Base-by-base conservation (phyloP, 2,797 vertebrate genomes). In the Amblyopsis hoosieri region DNA sequence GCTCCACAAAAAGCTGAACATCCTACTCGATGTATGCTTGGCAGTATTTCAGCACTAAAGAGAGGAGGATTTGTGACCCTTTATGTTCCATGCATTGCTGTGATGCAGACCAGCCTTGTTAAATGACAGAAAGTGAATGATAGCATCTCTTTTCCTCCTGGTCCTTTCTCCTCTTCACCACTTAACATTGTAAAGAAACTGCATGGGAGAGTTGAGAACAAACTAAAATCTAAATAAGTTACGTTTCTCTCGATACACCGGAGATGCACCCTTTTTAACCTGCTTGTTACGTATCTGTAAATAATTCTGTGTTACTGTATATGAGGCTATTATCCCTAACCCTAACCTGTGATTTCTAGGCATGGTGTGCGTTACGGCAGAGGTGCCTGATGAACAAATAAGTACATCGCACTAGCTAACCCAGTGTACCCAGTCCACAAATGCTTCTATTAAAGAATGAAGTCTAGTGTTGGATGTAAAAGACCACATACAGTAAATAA, bases 131-230 rank as follows among this genome's bases (percentile, higher is more conserved):
- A 76, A 45, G 48, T 64, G 68, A 57, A 54, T 64, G 71, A 23
- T 71, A 59, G 62, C 73, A 76, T 63, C 54, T 64, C 13, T 69
- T 62, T 64, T 37, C 37, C 56, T 46, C 71, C 71, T 69, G 13
- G 4, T 54, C 19, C 55, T 54, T 64, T 61, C 46, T 66, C 50
- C 57, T 74, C 56, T 54, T 74, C 57, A 66, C 71, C 60, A 64
- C 60, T 56, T 62, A 60, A 78, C 68, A 71, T 42, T 84, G 72
- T 83, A 45, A 80, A 78, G 57, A 76, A 76, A 81, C 57, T 79
- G 90, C 91, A 90, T 91, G 91, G 80, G 68, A 80, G 75, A 74
- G 57, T 33, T 62, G 75, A 71, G 86, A 85, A 85, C 71, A 71
- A 69, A 64, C 57, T 60, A 62, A 81, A 74, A 23, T 23, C 23